Percentiles rank a stretch among this genome's conserved stretches.
phyloP scores from a whole-genome alignment of 2,797 vertebrate genomes.

The Scomberomorus guttatus region DNA sequence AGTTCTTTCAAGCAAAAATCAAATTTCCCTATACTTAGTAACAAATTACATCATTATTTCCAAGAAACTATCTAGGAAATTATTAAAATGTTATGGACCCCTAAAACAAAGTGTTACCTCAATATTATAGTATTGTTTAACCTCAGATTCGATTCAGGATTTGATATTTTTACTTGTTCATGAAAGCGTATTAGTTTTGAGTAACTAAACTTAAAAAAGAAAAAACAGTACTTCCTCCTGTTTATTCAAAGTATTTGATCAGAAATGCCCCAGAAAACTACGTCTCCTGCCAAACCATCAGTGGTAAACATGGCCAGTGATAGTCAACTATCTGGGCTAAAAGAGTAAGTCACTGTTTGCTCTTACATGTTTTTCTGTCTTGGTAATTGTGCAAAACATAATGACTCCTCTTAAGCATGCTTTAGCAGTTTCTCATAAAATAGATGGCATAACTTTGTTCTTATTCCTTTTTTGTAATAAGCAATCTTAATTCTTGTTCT shows the following conservation, averaged over 20 bases:
- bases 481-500: background rate
- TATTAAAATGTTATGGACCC: too few species aligned
- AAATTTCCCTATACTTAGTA: background rate
- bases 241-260: background rate
- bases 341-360: background rate
- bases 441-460: background rate
- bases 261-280: background rate
- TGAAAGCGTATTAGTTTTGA: background rate
- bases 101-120: background rate
- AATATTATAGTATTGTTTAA: background rate
- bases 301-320: background rate
- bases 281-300: too few species aligned
- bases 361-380: background rate
- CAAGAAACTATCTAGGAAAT: background rate
- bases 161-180: background rate
- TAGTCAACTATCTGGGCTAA: background rate
- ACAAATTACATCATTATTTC: background rate
- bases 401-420: background rate
- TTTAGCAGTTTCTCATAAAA: background rate
- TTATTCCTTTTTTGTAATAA: background rate
- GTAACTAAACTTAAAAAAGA: too few species aligned
- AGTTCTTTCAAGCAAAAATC: background rate
- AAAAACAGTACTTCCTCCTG: background rate
- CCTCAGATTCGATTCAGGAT: background rate
- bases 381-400: conserved; percentile 1